Percentiles rank a stretch among this genome's conserved stretches.
Conservation (phyloP, 2,888 invertebrate genomes). For the Ptycholaimellus sp. region DNA sequence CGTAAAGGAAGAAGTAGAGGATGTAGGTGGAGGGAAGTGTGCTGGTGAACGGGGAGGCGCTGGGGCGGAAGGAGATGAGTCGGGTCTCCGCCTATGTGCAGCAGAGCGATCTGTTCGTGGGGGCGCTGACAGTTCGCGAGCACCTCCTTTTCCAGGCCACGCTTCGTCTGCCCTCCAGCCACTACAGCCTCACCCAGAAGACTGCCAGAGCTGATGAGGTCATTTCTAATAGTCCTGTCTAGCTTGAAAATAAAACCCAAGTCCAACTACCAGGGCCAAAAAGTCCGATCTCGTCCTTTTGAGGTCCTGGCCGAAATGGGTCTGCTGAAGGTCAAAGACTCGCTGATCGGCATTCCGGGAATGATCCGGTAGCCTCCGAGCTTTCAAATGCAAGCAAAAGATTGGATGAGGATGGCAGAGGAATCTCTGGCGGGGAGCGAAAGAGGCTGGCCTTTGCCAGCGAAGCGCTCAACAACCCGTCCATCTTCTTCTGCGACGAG, state of each 20-base stretch:
- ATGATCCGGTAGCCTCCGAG: conserved; percentile 51
- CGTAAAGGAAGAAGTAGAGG: no score
- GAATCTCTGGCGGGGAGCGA: conserved; percentile 58
- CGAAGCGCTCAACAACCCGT: conserved; percentile 62
- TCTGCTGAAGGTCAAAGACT: conserved; percentile 63
- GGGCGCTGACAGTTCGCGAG: conserved; percentile 22
- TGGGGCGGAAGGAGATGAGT: conserved; percentile 13
- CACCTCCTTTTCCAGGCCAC: conserved; percentile 35
- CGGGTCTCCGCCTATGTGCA: conserved; percentile 20
- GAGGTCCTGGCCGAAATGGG: conserved; percentile 62
- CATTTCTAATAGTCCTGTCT: no score
- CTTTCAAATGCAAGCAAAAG: no score
- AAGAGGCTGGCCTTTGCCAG: conserved; percentile 53
- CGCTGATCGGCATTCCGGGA: conserved; percentile 65
- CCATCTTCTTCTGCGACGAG: conserved; percentile 83
- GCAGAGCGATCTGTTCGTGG: conserved; percentile 24
- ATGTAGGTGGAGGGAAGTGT: conserved; percentile 22
- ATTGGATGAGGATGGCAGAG: no score
- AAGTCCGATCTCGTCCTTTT: no score
- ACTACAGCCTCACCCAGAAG: no score
- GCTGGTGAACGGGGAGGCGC: conserved; percentile 13
- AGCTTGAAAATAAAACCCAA: no score
- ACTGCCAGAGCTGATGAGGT: no score
- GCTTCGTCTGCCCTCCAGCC: conserved; percentile 54
- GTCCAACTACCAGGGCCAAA: no score